Base-by-base conservation (phyloP, 1,140 invertebrate genomes). In the Arion vulgaris region DNA sequence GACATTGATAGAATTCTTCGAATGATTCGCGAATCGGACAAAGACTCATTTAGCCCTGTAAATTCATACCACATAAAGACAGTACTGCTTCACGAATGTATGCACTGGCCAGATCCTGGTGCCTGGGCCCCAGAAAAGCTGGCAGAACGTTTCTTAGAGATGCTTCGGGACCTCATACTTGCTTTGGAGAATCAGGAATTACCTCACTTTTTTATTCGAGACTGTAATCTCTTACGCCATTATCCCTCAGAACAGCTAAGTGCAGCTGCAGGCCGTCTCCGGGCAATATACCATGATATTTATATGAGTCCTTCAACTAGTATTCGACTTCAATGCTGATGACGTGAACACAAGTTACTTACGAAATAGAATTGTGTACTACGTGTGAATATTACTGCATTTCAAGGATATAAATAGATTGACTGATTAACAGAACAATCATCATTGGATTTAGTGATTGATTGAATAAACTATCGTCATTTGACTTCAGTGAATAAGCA, bases 1-100 rank as follows among this genome's bases (percentile, higher is more conserved):
- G 76, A 78, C 36, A 38, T 76, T 36, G 80, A 83, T 26, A 72
- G 81, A 15, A 82, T 85, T 41, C 76, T 85, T 9, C 53, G 69
- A 49, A 84, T 81, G 75, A 80, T 85, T 79, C 74, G 82, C 13
- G 83, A 83, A 51, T 71, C 82, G 26, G 82, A 85, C 71, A 57
- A 80, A 15, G 82, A 83, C 78, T 76, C 73, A 32, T 84, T 85
- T 32, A 9, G 49, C 1, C 82, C 80, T 0, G 68, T 84, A 28
- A 79, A 41, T 53, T 78, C 82, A n/a, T 85, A 85, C 76, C 82
- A 85, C 75, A 76, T 84, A 13, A 84, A 73, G 71, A 85, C 85
- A 1, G 68, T 82, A 17, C 51, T 85, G 41, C 80, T 85, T 17
- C 82, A 85, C 80, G 69, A 77, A 23, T 85, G 85, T 45, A 53